Conservation (phyloP, 2,113 vertebrate species). For the Lagopus muta region DNA sequence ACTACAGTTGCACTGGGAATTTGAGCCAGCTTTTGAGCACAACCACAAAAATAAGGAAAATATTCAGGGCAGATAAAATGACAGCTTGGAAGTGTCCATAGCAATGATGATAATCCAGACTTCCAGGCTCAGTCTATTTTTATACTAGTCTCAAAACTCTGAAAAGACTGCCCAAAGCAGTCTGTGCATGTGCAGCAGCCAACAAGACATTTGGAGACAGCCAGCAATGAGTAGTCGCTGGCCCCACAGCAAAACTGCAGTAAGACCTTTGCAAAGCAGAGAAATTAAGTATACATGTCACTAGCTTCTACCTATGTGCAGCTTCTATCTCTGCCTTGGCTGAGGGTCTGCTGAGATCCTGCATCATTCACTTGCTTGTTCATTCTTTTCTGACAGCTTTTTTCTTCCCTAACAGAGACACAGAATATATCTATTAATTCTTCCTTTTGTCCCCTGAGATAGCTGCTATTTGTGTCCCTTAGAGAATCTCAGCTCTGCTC, state of each 20-base stretch:
- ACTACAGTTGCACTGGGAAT: neutral
- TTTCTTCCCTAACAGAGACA: neutral
- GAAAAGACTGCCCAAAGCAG: neutral
- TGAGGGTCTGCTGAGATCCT: neutral
- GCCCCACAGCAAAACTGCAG: neutral
- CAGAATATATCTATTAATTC: neutral
- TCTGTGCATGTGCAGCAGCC: neutral
- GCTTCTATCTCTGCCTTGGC: neutral
- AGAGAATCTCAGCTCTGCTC: neutral
- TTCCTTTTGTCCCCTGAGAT: neutral
- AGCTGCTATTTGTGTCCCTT: neutral
- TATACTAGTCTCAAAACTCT: neutral
- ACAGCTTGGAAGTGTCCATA: neutral
- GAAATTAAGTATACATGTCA: neutral
- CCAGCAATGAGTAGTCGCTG: neutral
- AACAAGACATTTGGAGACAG: neutral
- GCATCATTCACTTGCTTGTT: neutral
- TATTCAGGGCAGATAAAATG: neutral
- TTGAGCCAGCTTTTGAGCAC: neutral
- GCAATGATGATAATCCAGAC: neutral
- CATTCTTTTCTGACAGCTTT: neutral
- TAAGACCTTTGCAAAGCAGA: neutral
- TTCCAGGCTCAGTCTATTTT: neutral
- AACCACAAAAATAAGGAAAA: neutral
- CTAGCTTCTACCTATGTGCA: neutral